Evolutionary conservation across 92 coral and sea anemone genomes (phyloP).

Genomic region (Galaxea fascicularis): DNA sequence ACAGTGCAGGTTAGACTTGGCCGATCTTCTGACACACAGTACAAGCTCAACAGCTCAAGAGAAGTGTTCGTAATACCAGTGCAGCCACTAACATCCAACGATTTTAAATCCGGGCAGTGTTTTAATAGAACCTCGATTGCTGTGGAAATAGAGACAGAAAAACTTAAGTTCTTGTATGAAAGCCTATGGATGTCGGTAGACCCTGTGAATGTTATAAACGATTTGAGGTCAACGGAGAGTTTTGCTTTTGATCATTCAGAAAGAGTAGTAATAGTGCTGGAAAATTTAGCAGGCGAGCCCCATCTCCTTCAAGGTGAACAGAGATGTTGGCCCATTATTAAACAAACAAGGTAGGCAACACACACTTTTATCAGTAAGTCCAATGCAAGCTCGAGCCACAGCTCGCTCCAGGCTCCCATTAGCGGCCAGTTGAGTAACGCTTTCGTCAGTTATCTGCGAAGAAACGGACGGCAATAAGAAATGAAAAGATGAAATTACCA

Average conservation of each 20-base stretch:
- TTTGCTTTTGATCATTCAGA: too few relatives aligned
- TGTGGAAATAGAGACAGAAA: conserved; percentile 19
- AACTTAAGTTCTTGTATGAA: too few relatives aligned
- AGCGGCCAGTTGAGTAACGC: conserved; percentile 67
- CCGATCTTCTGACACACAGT: conserved; percentile 48
- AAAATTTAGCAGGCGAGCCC: too few relatives aligned
- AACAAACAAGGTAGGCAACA: too few relatives aligned
- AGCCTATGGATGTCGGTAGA: too few relatives aligned
- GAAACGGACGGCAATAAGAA: too few relatives aligned
- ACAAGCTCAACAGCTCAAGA: conserved; percentile 52
- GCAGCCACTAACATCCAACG: conserved; percentile 85
- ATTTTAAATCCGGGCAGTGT: conserved; percentile 52
- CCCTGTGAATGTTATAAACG: too few relatives aligned
- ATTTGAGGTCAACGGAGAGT: too few relatives aligned
- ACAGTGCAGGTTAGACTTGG: conserved; percentile 63
- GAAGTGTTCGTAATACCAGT: conserved; percentile 62
- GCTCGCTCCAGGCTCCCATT: conserved; percentile 70
- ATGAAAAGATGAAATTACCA: too few relatives aligned
- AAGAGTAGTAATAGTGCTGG: too few relatives aligned
- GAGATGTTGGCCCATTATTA: too few relatives aligned
- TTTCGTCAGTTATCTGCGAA: conserved; percentile 67
- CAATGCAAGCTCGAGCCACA: conserved; percentile 69
- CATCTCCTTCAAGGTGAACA: too few relatives aligned
- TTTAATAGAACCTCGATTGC: conserved; percentile 65
- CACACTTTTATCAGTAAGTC: conserved; percentile 74